These are phyloP conservation scores for Perca flavescens DNA, from an alignment of 2,113 vertebrate species.

Conservation along the genomic window DNA sequence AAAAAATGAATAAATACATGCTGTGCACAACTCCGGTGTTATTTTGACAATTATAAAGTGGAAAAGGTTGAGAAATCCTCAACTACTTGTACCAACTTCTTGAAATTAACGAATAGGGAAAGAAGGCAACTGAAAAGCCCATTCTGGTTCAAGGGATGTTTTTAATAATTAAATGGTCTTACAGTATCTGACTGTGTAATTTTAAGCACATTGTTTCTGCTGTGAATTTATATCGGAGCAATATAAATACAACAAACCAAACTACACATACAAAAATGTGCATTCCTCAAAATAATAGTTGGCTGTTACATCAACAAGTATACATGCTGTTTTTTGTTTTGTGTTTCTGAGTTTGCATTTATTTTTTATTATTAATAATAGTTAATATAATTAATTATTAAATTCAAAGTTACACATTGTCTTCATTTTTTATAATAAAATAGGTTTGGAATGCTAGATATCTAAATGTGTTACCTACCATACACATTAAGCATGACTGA, in stretches of 20 bases:
- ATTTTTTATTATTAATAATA: no score
- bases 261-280: background rate
- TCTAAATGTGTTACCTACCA: no score
- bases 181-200: background rate
- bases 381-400: no score
- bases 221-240: background rate
- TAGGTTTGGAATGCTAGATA: background rate
- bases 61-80: background rate
- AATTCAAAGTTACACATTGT: no score
- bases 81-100: background rate
- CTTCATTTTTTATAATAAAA: background rate
- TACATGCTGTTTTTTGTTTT: background rate
- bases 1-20: background rate
- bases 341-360: no score
- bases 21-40: background rate
- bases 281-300: background rate
- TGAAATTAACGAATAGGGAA: background rate
- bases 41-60: background rate
- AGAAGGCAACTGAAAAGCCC: background rate
- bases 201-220: background rate
- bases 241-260: background rate
- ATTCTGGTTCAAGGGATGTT: background rate
- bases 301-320: background rate
- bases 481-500: background rate
- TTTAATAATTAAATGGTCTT: background rate